A percentile compares a stretch with the other conserved stretches of the same genome.
Conservation (phyloP, 2,113 vertebrate genomes). For the Monopterus albus region DNA sequence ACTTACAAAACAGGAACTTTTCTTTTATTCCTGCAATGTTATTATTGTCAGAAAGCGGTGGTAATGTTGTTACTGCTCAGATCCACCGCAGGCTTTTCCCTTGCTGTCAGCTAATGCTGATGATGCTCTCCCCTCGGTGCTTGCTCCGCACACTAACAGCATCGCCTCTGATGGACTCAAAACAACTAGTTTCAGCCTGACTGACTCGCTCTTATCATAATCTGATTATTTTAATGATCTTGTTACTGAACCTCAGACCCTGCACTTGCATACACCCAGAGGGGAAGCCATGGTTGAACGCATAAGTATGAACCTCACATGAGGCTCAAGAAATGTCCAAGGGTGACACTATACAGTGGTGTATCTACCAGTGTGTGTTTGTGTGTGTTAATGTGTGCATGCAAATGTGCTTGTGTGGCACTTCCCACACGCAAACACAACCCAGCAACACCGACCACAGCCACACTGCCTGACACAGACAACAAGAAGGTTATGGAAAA, state of each 20-base stretch:
- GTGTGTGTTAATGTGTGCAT: conserved; percentile 24
- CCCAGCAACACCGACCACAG: conserved; percentile 41
- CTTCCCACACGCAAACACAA: conserved; percentile 42
- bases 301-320: conserved; percentile 74
- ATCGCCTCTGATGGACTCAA: conserved; percentile 73
- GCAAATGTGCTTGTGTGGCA: conserved; percentile 39
- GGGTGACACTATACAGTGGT: conserved; percentile 60
- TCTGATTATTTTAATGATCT: conserved; percentile 88
- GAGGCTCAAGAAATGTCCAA: conserved; percentile 67
- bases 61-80: conserved; percentile 73
- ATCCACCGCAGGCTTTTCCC: conserved; percentile 69
- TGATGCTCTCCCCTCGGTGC: conserved; percentile 64
- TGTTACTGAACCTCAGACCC: conserved; percentile 75
- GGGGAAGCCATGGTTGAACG: conserved; percentile 74
- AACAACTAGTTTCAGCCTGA: conserved; percentile 79
- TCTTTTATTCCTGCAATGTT: conserved; percentile 58
- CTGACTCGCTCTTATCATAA: conserved; percentile 82
- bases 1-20: conserved; percentile 56
- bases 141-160: conserved; percentile 54
- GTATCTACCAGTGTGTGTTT: conserved; percentile 48
- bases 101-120: conserved; percentile 76
- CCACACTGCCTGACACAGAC: conserved; percentile 32
- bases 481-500: conserved; percentile 69
- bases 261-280: conserved; percentile 69
- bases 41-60: conserved; percentile 67